Evolutionary conservation across 30 jellyfish, hydroid and myxozoan species (phyloP), one percentile per base, ranked within the genome.

Genomic region (Aurelia aurita): DNA sequence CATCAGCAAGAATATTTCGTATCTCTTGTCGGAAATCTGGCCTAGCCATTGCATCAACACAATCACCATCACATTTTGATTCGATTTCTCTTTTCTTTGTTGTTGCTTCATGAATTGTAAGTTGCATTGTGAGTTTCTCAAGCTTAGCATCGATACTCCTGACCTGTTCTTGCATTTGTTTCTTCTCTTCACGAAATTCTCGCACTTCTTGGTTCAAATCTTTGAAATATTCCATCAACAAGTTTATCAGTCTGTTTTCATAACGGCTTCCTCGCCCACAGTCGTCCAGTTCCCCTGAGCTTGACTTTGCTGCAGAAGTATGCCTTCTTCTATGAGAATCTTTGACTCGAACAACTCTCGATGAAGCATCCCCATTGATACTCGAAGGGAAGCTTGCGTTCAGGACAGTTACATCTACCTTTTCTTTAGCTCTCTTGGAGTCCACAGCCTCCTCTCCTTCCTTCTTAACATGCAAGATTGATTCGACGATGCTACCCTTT

Each of bases 171-270:
- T 83, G 44, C 88, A 89, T 53, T 18, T 80, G 74, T 45, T 84
- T 87, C 87, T 89, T 67, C 63, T 93, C 98, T 23, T 83, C 88
- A 32, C 97, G 66, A 49, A 87, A 85, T n/a, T 77, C 91, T 7
- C 89, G 87, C 29, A 89, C 86, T 63, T 93, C 98, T 81, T 87
- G 88, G 25, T 87, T 82, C 83, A 93, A 82, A 35, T 93, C 98
- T 82, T 82, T 87, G 86, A 93, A 96, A 70, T 94, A 90, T 43
- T 87, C 93, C 35, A 93, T 59, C 81, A 93, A 87, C 61, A 93
- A 72, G 55, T 68, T 81, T 46, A 93, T 60, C 79, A 93, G 60
- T 69, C 91, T 87, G 73, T 68, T 58, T 9, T 69, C 80, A 5
- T 35, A 32, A 19, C 69, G 1, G 9, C 44, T 59, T 44, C 23